These are phyloP conservation scores for Ophion costatus DNA, from an alignment of 2,888 invertebrate genomes.

Conservation along the genomic window DNA sequence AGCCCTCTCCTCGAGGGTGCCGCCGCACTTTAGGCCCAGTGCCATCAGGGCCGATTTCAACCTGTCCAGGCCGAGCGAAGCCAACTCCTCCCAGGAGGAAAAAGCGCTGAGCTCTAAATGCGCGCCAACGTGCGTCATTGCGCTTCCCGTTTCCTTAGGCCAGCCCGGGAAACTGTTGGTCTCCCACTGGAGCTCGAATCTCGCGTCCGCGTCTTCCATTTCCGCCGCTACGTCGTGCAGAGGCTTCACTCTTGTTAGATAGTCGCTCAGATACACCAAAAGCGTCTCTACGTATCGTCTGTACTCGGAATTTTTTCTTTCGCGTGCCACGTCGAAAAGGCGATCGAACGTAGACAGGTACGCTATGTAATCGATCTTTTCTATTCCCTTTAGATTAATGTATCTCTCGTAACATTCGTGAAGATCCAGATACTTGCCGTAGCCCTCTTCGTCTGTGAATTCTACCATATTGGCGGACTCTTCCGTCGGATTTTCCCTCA, in stretches of 20 bases:
- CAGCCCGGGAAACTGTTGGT: conserved; percentile 96
- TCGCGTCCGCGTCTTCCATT: conserved; percentile 90
- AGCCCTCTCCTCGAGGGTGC: conserved; percentile 98
- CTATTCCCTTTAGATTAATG: conserved; percentile 98
- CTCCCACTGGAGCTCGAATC: conserved; percentile 95
- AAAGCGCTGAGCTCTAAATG: conserved; percentile 99
- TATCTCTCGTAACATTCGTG: conserved; percentile 98
- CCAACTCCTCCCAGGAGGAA: conserved; percentile 98
- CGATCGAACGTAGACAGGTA: conserved; percentile 97
- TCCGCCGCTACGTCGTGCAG: conserved; percentile 92
- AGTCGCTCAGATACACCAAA: conserved; percentile 93
- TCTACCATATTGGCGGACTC: conserved; percentile 94
- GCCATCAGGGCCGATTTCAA: conserved; percentile 99
- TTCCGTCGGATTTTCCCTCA: conserved; percentile 95
- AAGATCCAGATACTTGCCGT: conserved; percentile 98
- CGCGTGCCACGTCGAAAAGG: conserved; percentile 96
- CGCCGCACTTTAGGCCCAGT: conserved; percentile 98
- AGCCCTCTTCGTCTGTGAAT: conserved; percentile 99
- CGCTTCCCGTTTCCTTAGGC: conserved; percentile 98
- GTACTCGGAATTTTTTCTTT: conserved; percentile 94
- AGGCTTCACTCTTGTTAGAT: conserved; percentile 93
- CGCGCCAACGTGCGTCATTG: conserved; percentile 96
- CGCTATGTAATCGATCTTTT: conserved; percentile 98
- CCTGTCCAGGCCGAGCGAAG: conserved; percentile 97
- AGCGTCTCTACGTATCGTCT: conserved; percentile 93